Evolutionary conservation across 2,797 vertebrate genomes (phyloP).

Genomic region (Prionace glauca): DNA sequence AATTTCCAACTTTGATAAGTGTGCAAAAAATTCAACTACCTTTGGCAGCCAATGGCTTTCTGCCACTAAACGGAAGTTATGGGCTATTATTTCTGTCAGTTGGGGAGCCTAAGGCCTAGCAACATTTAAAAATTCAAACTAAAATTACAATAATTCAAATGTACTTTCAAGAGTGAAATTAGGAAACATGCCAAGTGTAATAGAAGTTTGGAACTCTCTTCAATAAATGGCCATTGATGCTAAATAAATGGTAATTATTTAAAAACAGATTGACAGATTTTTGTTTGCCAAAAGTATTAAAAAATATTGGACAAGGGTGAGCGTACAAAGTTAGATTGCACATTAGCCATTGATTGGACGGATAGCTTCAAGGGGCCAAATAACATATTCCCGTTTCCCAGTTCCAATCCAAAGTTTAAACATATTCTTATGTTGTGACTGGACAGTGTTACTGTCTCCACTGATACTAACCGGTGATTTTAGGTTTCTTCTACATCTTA

Average conservation of each 20-base stretch:
- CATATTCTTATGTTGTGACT: not conserved
- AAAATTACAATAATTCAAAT: not conserved
- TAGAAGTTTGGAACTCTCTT: not conserved
- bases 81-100: too few species aligned
- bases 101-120: too few species aligned
- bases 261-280: not conserved
- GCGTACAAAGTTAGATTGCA: not conserved
- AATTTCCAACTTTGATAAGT: too few species aligned
- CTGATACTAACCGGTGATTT: not conserved
- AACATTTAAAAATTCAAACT: not conserved
- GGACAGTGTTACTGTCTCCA: not conserved
- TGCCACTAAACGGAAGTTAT: too few species aligned
- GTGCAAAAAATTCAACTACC: too few species aligned
- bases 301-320: not conserved
- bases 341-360: not conserved
- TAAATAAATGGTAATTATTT: not conserved
- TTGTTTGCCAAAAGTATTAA: not conserved
- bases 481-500: not conserved
- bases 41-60: too few species aligned
- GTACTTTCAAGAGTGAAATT: not conserved
- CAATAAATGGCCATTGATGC: not conserved
- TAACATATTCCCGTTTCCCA: not conserved
- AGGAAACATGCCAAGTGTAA: not conserved
- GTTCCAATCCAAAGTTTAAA: not conserved
- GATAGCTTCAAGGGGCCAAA: not conserved